Conservation (phyloP, 2,888 invertebrate species). For the Acronicta psi region DNA sequence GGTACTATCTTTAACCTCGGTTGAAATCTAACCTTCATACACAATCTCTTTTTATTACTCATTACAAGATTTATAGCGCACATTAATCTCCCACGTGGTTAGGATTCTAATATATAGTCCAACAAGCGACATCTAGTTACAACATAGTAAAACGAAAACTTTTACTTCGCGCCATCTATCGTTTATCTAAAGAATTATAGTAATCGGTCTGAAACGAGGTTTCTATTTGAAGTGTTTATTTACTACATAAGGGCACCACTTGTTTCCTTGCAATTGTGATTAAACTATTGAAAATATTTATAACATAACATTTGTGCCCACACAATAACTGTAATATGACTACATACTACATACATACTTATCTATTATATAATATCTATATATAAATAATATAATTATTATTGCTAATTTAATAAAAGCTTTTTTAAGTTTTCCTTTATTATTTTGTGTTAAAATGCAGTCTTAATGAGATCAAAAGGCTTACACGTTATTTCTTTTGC, state of each 20-base stretch:
- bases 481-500: too few relatives aligned
- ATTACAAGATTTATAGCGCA: conserved; percentile 9
- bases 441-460: too few relatives aligned
- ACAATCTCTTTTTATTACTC: conserved; percentile 12
- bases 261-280: conserved; percentile 7
- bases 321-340: too few relatives aligned
- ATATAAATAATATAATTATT: too few relatives aligned
- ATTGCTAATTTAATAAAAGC: too few relatives aligned
- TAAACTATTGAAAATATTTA: too few relatives aligned
- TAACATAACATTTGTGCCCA: too few relatives aligned
- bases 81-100: conserved; percentile 31
- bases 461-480: too few relatives aligned
- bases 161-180: conserved; percentile 35
- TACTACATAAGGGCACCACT: conserved; percentile 49
- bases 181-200: conserved; percentile 8
- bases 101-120: not conserved
- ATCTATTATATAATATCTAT: too few relatives aligned
- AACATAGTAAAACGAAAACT: not conserved
- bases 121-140: conserved; percentile 41
- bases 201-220: conserved; percentile 9
- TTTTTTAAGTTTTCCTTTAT: too few relatives aligned
- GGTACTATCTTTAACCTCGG: not conserved
- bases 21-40: not conserved
- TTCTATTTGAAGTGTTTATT: conserved; percentile 30
- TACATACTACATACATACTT: too few relatives aligned